Evolutionary conservation across 2,888 invertebrate genomes (phyloP), one percentile per base, ranked within the genome.

Genomic region (Thumatha senex): DNA sequence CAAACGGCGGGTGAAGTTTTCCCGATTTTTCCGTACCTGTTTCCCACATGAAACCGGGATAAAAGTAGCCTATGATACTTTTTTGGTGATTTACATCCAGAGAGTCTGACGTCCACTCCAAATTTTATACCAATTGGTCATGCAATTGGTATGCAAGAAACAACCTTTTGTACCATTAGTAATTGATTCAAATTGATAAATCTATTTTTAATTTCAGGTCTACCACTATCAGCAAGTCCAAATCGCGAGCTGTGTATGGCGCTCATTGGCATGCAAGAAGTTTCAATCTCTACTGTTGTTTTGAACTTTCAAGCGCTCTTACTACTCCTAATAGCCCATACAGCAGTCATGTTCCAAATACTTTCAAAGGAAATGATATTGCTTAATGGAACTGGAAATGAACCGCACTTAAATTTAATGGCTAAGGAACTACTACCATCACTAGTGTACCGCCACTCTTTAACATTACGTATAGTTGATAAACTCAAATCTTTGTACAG

Each of bases 291-390:
- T 55, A 51, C 44, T 0, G 74, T 79, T 3, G 78, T 72, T 0
- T 66, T 89, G 0, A 82, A 81, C 56, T 90, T 80, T 47, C 89
- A 89, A 65, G 74, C 74, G 0, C 60, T 86, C 1, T 62, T 89
- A 0, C 45, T 87, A 1, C 72, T 88, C 12, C 63, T 88, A 2
- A 81, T 89, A 50, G 77, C 77, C 0, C 86, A 89, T 50, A 87
- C 87, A 1, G 61, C 86, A 1, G 61, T 67, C 0, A 83, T 87
- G 79, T 89, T 81, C 42, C 67, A 75, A 33, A 61, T 89, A 51
- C 61, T 90, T 9, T 63, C 86, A 0, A 63, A 76, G 1, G 89
- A 89, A 53, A 74, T 87, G 52, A 58, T 74, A 56, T 52, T 58
- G 0, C 69, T 86, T 0, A 67, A 78, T 42, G 48, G 65, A 0